Evolutionary conservation across 2,888 invertebrate genomes (phyloP).

Genomic region (Gisinianus flammeolus): DNA sequence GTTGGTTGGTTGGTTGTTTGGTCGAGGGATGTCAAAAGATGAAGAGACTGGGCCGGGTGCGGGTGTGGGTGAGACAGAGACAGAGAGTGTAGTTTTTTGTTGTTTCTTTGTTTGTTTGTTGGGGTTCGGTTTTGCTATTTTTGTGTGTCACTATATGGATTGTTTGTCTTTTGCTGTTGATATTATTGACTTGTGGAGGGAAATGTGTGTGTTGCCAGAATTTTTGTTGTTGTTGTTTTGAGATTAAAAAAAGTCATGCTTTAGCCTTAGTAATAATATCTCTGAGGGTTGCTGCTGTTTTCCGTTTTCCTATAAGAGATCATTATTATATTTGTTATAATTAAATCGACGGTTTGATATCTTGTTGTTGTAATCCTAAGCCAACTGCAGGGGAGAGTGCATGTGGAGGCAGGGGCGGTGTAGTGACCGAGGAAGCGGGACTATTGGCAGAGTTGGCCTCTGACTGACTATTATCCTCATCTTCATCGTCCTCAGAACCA

Average conservation of each 20-base stretch:
- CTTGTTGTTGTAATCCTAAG: slow-evolving; percentile 61
- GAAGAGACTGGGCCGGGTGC: not conserved
- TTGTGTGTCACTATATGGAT: too few relatives aligned
- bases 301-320: slow-evolving; percentile 25
- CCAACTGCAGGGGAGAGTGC: slow-evolving; percentile 63
- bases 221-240: not conserved
- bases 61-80: not conserved
- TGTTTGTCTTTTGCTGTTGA: slow-evolving; percentile 14
- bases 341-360: slow-evolving; percentile 57
- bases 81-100: not conserved
- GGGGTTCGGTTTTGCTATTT: not conserved
- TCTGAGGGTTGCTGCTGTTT: slow-evolving; percentile 36
- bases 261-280: slow-evolving; percentile 29
- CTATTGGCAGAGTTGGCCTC: slow-evolving; percentile 59
- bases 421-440: slow-evolving; percentile 61
- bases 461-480: slow-evolving; percentile 83
- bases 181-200: slow-evolving; percentile 5
- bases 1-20: not conserved
- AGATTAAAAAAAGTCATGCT: slow-evolving; percentile 6
- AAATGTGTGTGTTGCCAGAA: not conserved
- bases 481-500: slow-evolving; percentile 85
- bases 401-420: slow-evolving; percentile 66
- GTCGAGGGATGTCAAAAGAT: not conserved
- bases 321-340: slow-evolving; percentile 15
- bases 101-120: not conserved